Evolutionary conservation across 1,140 invertebrate species (phyloP), one percentile per base, ranked within the genome.

Genomic region (Drosophila burlai): DNA sequence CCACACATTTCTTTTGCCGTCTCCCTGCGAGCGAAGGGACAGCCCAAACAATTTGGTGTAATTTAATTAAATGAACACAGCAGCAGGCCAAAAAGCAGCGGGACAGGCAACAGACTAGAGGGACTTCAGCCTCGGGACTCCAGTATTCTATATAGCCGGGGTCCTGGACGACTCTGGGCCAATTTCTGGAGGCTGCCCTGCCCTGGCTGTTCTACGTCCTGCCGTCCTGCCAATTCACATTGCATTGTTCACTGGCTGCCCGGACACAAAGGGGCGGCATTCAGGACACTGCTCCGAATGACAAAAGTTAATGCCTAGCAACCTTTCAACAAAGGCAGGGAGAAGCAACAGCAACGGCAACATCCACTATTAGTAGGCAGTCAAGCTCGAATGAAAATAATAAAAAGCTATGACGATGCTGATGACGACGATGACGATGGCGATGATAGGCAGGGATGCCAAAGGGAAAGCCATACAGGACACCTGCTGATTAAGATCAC

Each of bases 401-500:
- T 86, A 86, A 86, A 86, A 86, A 86, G 83, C 77, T 74, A 76
- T 75, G 76, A 79, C 68, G 61, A 67, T 46, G 80, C 83, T 60
- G 72, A 74, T 67, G 76, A 66, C 38, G 65, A 79, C 71, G 75
- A 72, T 49, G 67, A 54, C 47, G 80, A 73, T 86, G 50, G 21
- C 16, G 54, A 31, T 34, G 29, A 21, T 16, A 31, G 45, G 45
- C n/a, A 26, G 60, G 21, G 21, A 40, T 8, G 16, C 36, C 49
- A 57, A 43, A 45, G 61, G 60, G 60, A 58, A 65, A 63, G 76
- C 50, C 77, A 77, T 62, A 68, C 58, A 85, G 81, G 86, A 89
- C 90, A 91, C 90, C 90, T 91, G 90, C 89, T 91, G 90, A 91
- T 91, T 86, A 92, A 89, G 90, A 91, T 91, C 90, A 83, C 85